Percentiles rank a stretch among this genome's conserved stretches.
Evolutionary conservation across 2,113 vertebrate species (phyloP).

Genomic region (Pristiophorus japonicus): DNA sequence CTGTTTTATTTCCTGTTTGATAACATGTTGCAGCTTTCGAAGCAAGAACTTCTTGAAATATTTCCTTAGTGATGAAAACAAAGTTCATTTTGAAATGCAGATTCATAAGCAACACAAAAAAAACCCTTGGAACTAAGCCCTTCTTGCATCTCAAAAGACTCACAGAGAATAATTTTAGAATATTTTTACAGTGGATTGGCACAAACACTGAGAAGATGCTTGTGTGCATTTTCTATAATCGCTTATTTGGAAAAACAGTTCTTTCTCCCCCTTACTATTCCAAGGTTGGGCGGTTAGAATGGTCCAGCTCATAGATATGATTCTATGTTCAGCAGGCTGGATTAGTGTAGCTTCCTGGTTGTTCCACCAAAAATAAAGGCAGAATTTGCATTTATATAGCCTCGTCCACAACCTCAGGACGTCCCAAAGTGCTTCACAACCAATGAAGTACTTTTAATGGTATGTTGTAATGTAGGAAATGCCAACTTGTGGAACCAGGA

Average conservation of each 20-base stretch:
- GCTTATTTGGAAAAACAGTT: not conserved
- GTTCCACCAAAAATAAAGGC: too few relatives aligned
- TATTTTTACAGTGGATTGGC: not conserved
- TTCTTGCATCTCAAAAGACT: not conserved
- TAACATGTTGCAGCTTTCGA: not conserved
- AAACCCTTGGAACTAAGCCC: not conserved
- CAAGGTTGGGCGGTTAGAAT: not conserved
- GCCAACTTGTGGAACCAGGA: not conserved
- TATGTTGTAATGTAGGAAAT: not conserved
- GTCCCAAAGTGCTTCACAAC: not conserved
- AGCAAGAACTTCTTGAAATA: not conserved
- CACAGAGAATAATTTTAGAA: not conserved
- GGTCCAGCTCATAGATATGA: not conserved
- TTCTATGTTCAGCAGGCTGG: not conserved
- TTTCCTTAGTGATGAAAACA: not conserved
- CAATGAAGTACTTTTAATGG: not conserved
- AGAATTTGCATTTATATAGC: too few relatives aligned
- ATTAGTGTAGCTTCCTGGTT: not conserved
- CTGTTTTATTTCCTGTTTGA: not conserved
- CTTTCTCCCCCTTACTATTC: not conserved
- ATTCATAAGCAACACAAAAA: not conserved
- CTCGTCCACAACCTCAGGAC: not conserved
- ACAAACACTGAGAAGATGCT: not conserved
- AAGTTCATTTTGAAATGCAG: not conserved
- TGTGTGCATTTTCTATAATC: not conserved